Evolutionary conservation across 2,888 invertebrate species (phyloP).

Genomic region (Aphodius granarius): DNA sequence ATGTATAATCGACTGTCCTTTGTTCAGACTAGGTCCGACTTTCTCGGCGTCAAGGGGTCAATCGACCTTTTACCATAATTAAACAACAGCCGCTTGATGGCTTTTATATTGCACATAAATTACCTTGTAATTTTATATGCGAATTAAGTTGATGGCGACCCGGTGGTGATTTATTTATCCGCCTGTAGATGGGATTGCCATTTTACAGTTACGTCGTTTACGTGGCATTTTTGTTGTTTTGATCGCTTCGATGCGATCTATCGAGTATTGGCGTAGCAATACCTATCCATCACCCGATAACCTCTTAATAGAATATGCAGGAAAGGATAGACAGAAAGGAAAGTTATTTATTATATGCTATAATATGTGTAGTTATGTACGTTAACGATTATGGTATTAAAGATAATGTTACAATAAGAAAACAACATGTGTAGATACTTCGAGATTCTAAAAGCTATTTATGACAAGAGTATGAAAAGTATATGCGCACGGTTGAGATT

Average conservation of each 20-base stretch:
- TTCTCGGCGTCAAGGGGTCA: not conserved
- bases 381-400: not conserved
- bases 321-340: not conserved
- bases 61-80: conserved; percentile 13
- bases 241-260: not conserved
- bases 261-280: not conserved
- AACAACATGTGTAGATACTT: too few relatives aligned
- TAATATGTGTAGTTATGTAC: not conserved
- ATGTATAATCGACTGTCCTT: not conserved
- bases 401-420: not conserved
- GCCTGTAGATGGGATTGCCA: not conserved
- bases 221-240: not conserved
- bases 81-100: conserved; percentile 5
- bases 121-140: conserved; percentile 10
- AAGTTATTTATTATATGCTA: not conserved
- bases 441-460: too few relatives aligned
- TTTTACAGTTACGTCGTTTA: not conserved
- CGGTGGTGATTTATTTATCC: conserved; percentile 6
- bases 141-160: conserved; percentile 8
- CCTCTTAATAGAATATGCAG: not conserved
- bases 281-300: not conserved
- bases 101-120: conserved; percentile 10
- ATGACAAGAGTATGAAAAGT: too few relatives aligned
- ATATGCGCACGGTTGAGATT: too few relatives aligned
- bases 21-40: not conserved